These are phyloP conservation scores for Characodon lateralis DNA, from an alignment of 2,797 vertebrate genomes.

Conservation along the genomic window DNA sequence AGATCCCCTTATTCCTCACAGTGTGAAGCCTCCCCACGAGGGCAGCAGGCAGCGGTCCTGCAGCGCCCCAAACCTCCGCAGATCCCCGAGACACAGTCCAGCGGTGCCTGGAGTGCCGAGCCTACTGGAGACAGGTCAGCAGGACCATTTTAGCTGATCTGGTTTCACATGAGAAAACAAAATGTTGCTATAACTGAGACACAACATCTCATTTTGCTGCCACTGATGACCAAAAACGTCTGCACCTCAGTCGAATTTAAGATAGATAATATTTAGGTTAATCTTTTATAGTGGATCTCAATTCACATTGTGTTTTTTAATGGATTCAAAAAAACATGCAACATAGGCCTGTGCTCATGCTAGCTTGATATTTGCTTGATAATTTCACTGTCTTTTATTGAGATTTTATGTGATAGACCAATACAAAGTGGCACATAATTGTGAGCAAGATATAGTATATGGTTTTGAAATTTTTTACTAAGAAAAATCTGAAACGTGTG, in stretches of 20 bases:
- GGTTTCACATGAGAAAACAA: not conserved
- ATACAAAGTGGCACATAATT: too few relatives aligned
- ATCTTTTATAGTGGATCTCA: too few relatives aligned
- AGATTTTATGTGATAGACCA: too few relatives aligned
- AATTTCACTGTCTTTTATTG: too few relatives aligned
- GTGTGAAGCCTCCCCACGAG: conserved; percentile 87
- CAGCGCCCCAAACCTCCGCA: conserved; percentile 92
- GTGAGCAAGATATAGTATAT: too few relatives aligned
- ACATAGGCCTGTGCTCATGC: too few relatives aligned
- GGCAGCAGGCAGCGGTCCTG: conserved; percentile 92
- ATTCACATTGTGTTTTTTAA: too few relatives aligned
- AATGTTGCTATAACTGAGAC: not conserved
- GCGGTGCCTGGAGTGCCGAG: conserved; percentile 92
- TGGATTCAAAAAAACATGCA: too few relatives aligned
- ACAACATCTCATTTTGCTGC: conserved; percentile 13
- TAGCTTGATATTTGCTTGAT: too few relatives aligned
- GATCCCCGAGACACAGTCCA: conserved; percentile 87
- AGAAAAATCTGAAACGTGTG: not conserved
- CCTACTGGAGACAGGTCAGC: conserved; percentile 92
- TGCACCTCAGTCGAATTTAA: not conserved
- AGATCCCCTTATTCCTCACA: conserved; percentile 53
- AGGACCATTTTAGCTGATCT: not conserved
- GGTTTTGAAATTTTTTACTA: not conserved
- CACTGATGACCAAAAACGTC: conserved; percentile 13
- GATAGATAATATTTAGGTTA: not conserved